Evolutionary conservation across 2,888 invertebrate genomes (phyloP).

Genomic region (Anodontia alba): DNA sequence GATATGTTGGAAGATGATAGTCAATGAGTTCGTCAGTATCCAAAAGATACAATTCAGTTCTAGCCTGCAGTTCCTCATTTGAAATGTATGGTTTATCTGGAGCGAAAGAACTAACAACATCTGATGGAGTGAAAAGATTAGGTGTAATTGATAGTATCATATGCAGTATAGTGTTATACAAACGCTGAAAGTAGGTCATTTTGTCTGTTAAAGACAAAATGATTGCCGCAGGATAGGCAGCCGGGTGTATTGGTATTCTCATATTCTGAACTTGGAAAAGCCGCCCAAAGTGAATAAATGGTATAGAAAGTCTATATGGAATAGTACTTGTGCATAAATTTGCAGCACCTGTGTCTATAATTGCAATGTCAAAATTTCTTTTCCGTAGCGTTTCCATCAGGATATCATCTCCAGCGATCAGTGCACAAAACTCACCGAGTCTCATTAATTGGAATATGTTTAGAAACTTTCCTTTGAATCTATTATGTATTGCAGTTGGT

Average conservation of each 20-base stretch:
- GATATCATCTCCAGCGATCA: background rate
- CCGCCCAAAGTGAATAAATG: background rate
- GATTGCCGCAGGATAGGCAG: background rate
- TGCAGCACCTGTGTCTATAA: background rate
- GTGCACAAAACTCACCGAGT: background rate
- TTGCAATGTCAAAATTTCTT: background rate
- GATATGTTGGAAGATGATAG: conserved; percentile 52
- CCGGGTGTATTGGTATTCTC: background rate
- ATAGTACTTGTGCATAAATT: background rate
- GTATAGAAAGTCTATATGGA: background rate
- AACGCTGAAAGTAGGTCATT: background rate
- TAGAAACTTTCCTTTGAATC: background rate
- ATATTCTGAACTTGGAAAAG: background rate
- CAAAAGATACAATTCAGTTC: conserved; percentile 49
- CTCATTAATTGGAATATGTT: background rate
- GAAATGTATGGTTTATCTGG: conserved; percentile 48
- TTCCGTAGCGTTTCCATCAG: background rate
- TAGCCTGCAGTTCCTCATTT: conserved; percentile 31
- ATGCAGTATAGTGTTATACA: background rate
- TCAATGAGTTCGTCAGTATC: conserved; percentile 29
- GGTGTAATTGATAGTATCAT: background rate
- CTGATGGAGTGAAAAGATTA: conserved; percentile 33
- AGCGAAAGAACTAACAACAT: conserved; percentile 42
- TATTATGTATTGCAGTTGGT: background rate
- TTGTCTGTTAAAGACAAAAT: background rate